These are phyloP conservation scores for Edolisoma coerulescens DNA, from an alignment of 2,113 vertebrate genomes.

Conservation along the genomic window DNA sequence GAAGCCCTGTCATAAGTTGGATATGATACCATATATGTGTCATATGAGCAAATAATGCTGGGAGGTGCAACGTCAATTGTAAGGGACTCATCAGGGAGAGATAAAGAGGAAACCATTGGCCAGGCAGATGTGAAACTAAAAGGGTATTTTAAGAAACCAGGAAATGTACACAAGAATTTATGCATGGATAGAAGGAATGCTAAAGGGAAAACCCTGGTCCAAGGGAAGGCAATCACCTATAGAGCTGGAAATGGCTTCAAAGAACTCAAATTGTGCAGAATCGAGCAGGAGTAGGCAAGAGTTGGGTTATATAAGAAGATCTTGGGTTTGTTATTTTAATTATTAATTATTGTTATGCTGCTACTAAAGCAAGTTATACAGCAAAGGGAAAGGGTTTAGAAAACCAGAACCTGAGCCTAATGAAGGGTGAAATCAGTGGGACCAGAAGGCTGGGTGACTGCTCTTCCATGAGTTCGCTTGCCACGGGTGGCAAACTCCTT, in stretches of 20 bases:
- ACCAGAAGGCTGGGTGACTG: background rate
- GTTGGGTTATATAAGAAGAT: background rate
- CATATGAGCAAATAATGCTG: background rate
- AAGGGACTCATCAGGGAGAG: background rate
- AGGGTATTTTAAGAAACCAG: background rate
- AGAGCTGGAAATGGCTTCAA: background rate
- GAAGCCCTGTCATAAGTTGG: background rate
- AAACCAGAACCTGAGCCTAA: background rate
- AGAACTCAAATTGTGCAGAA: background rate
- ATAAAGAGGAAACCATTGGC: background rate
- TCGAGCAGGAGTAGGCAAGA: background rate
- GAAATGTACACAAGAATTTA: background rate
- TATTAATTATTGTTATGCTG: background rate
- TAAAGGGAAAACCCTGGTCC: background rate
- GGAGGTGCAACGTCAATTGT: background rate
- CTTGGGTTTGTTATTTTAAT: background rate
- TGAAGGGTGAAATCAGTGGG: background rate
- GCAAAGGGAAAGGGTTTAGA: background rate
- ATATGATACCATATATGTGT: rapidly evolving
- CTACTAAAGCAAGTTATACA: background rate
- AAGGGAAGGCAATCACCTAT: background rate
- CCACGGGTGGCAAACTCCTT: background rate
- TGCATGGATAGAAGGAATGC: background rate
- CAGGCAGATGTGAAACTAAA: background rate
- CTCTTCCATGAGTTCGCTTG: background rate